These are phyloP conservation scores for Corythornis leucogaster DNA, from an alignment of 2,797 vertebrate species.

Conservation along the genomic window DNA sequence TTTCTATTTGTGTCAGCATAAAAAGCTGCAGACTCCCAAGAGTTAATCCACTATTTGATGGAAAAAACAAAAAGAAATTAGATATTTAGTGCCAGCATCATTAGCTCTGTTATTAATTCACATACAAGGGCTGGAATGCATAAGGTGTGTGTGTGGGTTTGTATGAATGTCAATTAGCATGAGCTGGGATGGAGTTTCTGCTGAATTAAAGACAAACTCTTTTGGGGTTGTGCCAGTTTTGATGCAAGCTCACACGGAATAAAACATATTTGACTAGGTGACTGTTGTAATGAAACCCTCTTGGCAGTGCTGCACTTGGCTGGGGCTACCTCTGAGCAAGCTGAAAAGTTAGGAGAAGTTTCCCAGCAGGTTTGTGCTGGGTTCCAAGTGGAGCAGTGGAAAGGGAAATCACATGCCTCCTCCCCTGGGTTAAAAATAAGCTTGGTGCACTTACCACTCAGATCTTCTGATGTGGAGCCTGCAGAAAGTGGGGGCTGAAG, in stretches of 20 bases:
- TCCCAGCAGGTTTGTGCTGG: background rate
- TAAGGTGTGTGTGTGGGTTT: background rate
- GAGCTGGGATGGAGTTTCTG: background rate
- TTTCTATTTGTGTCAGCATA: background rate
- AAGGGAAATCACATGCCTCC: background rate
- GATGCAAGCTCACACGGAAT: background rate
- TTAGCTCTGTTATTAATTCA: background rate
- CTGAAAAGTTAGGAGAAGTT: background rate
- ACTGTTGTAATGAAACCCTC: background rate
- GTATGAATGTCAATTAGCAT: background rate
- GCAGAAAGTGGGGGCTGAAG: background rate
- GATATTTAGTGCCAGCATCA: background rate
- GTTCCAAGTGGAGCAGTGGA: background rate
- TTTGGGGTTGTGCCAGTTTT: background rate
- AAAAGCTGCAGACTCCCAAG: background rate
- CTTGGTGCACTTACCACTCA: background rate
- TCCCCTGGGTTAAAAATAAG: background rate
- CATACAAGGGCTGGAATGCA: background rate
- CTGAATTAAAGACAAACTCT: background rate
- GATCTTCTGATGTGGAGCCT: background rate
- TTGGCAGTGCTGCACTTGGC: background rate
- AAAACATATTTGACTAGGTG: background rate
- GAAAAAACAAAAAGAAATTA: background rate
- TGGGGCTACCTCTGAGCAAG: background rate
- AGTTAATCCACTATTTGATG: background rate